Conservation (phyloP, 2,888 invertebrate species). For the Cyrtodaria siliqua region DNA sequence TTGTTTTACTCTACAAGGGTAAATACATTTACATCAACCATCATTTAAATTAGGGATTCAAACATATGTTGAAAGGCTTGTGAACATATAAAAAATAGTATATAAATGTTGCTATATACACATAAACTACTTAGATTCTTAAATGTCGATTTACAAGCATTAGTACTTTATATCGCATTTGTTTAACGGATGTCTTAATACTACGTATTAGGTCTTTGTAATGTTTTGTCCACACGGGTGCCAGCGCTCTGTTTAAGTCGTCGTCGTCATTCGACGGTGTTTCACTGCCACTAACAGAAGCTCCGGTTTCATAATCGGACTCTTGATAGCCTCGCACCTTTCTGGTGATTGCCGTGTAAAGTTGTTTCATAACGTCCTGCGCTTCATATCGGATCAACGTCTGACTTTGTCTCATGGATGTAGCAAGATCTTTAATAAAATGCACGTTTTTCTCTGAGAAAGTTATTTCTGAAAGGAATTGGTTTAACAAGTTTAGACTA, state of each 20-base stretch:
- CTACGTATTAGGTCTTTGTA: conserved; percentile 18
- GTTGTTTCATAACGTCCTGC: conserved; percentile 12
- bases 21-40: too few species aligned
- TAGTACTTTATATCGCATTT: conserved; percentile 52
- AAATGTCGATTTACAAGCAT: conserved; percentile 36
- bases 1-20: too few species aligned
- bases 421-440: conserved; percentile 37
- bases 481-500: too few species aligned
- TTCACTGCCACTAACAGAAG: conserved; percentile 9
- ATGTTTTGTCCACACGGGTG: conserved; percentile 38
- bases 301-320: conserved; percentile 7
- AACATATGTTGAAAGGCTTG: too few species aligned
- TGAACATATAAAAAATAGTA: too few species aligned
- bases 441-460: conserved; percentile 16
- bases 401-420: conserved; percentile 39
- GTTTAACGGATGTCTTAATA: conserved; percentile 24
- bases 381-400: conserved; percentile 17
- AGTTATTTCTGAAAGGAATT: background rate
- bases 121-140: too few species aligned
- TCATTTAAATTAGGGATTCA: too few species aligned
- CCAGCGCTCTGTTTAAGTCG: conserved; percentile 30
- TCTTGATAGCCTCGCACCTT: conserved; percentile 20
- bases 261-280: conserved; percentile 37
- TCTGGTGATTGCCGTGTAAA: conserved; percentile 22
- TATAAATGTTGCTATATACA: too few species aligned